Percentiles rank a stretch among this genome's conserved stretches.
These are phyloP conservation scores for Drosophila formosana DNA, from an alignment of 2,888 invertebrate genomes.

Conservation along the genomic window DNA sequence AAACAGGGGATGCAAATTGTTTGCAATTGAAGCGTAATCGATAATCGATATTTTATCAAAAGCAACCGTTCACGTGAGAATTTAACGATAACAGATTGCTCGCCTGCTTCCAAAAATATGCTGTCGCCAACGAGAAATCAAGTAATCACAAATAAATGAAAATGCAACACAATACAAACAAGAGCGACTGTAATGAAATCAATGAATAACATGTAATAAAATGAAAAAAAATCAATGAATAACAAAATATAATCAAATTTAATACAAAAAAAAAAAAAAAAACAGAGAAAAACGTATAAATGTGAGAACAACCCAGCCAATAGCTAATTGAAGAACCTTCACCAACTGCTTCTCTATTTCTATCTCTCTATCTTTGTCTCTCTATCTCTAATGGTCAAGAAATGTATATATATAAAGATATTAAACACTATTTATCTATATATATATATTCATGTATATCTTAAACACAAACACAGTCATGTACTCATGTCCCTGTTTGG, in stretches of 20 bases:
- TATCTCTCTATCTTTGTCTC: constrained; percentile 30
- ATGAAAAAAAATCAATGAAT: constrained; percentile 14
- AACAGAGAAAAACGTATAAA: constrained; percentile 28
- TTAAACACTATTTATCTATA: background rate
- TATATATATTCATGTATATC: constrained; percentile 20
- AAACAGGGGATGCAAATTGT: constrained; percentile 72
- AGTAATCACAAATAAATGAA: constrained; percentile 5
- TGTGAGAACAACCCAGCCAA: constrained; percentile 44
- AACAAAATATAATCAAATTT: constrained; percentile 65
- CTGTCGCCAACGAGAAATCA: constrained; percentile 58
- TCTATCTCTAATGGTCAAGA: constrained; percentile 10
- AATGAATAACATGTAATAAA: constrained; percentile 2
- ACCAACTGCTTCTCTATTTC: constrained; percentile 22
- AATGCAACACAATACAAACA: constrained; percentile 18
- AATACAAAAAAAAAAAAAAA: constrained; percentile 63
- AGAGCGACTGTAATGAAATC: constrained; percentile 1
- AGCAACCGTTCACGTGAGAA: constrained; percentile 52
- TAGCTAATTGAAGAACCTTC: constrained; percentile 18
- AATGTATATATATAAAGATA: constrained; percentile 6
- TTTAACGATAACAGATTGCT: constrained; percentile 59
- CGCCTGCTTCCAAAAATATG: constrained; percentile 69
- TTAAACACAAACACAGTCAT: constrained; percentile 28
- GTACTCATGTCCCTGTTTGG: constrained; percentile 14
- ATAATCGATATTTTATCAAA: constrained; percentile 75
- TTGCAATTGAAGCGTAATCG: constrained; percentile 51